phyloP scores from a whole-genome alignment of 2,113 vertebrate species.

The Vicugna pacos region DNA sequence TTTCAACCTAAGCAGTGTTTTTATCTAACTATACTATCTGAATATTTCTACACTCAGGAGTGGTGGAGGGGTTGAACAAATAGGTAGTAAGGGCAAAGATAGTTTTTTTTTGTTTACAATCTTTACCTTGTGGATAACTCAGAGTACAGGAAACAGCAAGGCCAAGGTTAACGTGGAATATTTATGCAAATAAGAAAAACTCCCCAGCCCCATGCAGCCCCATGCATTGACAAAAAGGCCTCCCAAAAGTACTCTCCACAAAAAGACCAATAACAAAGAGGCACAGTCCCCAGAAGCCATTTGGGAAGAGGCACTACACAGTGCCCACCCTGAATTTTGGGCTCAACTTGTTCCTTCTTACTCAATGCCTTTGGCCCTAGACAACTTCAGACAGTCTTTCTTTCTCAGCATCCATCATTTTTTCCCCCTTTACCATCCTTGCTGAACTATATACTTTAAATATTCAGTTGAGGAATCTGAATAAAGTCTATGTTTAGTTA shows the following conservation, averaged over 20 bases:
- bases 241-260: neutral
- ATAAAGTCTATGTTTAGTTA: conserved; percentile 55
- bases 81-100: neutral
- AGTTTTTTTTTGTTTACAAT: conserved; percentile 42
- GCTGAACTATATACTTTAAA: conserved; percentile 17
- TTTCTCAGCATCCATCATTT: neutral
- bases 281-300: neutral
- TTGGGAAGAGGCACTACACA: conserved; percentile 9
- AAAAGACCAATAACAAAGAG: conserved; percentile 36
- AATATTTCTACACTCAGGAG: neutral
- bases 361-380: neutral
- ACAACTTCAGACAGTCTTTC: neutral
- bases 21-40: conserved; percentile 25
- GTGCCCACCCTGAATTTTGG: neutral
- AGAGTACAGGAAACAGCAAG: conserved; percentile 10
- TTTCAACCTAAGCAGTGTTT: neutral
- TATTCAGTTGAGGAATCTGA: conserved; percentile 38
- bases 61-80: neutral
- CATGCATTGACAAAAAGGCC: neutral
- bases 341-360: neutral
- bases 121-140: neutral
- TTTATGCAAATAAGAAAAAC: conserved; percentile 30
- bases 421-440: neutral
- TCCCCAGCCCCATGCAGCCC: neutral
- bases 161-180: conserved; percentile 6